Conservation (phyloP, 2,888 invertebrate species). For the Tiliacea citrago region DNA sequence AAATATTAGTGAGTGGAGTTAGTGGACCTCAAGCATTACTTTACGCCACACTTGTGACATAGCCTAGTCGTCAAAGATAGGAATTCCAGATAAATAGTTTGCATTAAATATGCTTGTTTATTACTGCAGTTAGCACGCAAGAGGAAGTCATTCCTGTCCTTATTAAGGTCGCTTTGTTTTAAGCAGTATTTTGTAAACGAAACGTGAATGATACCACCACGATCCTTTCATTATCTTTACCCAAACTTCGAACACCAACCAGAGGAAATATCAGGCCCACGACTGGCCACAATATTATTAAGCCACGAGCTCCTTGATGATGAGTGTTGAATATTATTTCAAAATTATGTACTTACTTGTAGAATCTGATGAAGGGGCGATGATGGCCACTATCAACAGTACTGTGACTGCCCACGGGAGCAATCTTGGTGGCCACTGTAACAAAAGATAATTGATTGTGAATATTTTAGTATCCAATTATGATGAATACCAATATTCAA, state of each 20-base stretch:
- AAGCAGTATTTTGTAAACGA: too few species aligned
- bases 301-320: neutral
- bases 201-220: too few species aligned
- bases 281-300: too few species aligned
- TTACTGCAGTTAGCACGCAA: neutral
- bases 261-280: too few species aligned
- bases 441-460: constrained; percentile 75
- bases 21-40: neutral
- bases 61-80: neutral
- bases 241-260: too few species aligned
- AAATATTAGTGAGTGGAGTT: neutral
- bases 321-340: neutral
- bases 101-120: neutral
- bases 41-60: neutral
- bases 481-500: constrained; percentile 29
- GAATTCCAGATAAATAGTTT: neutral
- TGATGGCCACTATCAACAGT: constrained; percentile 89
- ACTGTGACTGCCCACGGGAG: constrained; percentile 89
- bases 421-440: constrained; percentile 92
- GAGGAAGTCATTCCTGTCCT: neutral
- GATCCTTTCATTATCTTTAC: too few species aligned
- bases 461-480: constrained; percentile 27
- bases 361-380: constrained; percentile 90
- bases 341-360: constrained; percentile 86
- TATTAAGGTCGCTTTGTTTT: neutral